phyloP scores from a whole-genome alignment of 2,888 invertebrate genomes.

The Cecidostiba fungosa region DNA sequence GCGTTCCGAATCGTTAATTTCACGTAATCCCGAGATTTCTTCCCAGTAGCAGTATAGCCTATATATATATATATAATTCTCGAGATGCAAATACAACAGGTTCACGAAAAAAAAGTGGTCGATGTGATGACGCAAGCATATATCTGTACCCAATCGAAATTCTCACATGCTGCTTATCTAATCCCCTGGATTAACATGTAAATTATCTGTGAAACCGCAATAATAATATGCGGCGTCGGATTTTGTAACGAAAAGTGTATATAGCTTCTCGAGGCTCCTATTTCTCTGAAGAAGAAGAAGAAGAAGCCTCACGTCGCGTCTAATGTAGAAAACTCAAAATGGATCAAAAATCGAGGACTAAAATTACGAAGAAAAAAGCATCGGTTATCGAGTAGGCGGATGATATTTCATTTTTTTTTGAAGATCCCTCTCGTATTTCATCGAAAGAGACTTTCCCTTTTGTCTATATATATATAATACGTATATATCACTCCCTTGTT shows the following conservation, averaged over 20 bases:
- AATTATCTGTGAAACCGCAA: neutral
- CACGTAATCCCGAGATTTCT: neutral
- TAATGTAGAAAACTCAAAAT: neutral
- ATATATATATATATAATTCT: too few species aligned
- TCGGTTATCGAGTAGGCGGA: too few species aligned
- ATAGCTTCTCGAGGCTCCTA: too few species aligned
- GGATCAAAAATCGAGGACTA: slow-evolving; percentile 38
- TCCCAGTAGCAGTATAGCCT: too few species aligned
- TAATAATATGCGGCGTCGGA: neutral
- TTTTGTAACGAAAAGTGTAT: neutral
- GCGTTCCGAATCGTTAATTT: slow-evolving; percentile 48
- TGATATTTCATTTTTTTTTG: too few species aligned
- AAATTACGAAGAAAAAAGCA: slow-evolving; percentile 9
- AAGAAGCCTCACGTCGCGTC: neutral
- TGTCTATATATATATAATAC: neutral
- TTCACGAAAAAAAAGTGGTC: neutral
- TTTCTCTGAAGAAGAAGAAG: neutral
- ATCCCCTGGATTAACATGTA: neutral
- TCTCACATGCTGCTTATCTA: neutral
- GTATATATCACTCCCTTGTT: too few species aligned
- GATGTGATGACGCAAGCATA: neutral
- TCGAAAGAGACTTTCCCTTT: neutral
- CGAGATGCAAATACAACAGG: too few species aligned
- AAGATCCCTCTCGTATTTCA: slow-evolving; percentile 17
- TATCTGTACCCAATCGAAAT: slow-evolving; percentile 18